These are phyloP conservation scores for Diorhabda sublineata DNA, from an alignment of 1,140 invertebrate species.

Conservation along the genomic window DNA sequence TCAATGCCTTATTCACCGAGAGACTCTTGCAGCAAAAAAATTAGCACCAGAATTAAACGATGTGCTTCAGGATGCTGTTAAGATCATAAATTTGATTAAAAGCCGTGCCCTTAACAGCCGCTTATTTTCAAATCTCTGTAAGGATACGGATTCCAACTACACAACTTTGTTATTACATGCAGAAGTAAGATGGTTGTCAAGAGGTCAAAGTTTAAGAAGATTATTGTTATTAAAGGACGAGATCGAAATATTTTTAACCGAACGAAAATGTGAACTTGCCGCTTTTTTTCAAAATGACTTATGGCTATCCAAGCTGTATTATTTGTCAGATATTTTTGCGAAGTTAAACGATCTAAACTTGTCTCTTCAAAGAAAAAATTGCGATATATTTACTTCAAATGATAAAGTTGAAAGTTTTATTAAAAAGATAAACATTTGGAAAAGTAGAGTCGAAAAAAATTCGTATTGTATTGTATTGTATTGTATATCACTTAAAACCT, in stretches of 20 bases:
- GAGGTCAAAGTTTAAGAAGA: slow-evolving; percentile 19
- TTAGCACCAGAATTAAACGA: slow-evolving; percentile 28
- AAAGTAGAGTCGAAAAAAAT: not conserved
- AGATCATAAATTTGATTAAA: slow-evolving; percentile 15
- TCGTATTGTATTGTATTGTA: no score
- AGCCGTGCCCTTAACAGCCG: no score
- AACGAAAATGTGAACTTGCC: slow-evolving; percentile 27
- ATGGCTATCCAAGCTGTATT: not conserved
- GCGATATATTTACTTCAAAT: no score
- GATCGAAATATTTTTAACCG: slow-evolving; percentile 26
- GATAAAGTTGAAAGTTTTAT: no score
- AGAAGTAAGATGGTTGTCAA: no score
- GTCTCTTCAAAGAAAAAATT: no score
- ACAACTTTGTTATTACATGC: no score
- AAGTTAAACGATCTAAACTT: no score
- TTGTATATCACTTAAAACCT: no score
- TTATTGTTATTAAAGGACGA: slow-evolving; percentile 25
- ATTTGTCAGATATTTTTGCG: no score
- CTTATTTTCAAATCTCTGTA: slow-evolving; percentile 17
- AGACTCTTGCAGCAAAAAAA: slow-evolving; percentile 29
- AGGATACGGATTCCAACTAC: slow-evolving; percentile 20
- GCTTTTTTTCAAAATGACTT: slow-evolving; percentile 20
- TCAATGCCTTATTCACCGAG: slow-evolving; percentile 26
- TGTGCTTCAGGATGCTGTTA: slow-evolving; percentile 29
- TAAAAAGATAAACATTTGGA: no score